Base-by-base conservation (phyloP, 2,888 invertebrate genomes). In the Diachrysia chrysitis region DNA sequence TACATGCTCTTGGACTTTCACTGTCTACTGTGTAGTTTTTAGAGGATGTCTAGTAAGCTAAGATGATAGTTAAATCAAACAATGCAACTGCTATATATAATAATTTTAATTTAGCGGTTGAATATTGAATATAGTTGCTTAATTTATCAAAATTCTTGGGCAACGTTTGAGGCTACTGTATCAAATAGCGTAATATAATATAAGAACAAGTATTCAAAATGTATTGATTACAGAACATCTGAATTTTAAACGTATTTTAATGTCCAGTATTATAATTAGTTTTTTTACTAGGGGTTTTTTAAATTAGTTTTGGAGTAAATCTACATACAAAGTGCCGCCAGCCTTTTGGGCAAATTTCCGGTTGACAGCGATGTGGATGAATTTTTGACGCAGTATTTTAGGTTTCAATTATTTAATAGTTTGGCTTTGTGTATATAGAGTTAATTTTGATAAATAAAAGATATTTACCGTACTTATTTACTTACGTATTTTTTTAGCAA, bases 1-100 rank as follows among this genome's bases (percentile, higher is more conserved):
- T 65, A 48, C 37, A 58, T 37, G 29, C 63, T 58, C 69, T 61
- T 74, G 58, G 58, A 79, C 81, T 81, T 81, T 81, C 81, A 73
- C 82, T 79, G 72, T n/a, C 42, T 42, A 16, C 42, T 42, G 42
- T 42, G n/a, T n/a, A 42, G 1, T 1, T 42, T 42, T 42, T 6
- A 42, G n/a, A n/a, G n/a, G n/a, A 42, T 42, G 42, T 1, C n/a
- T 42, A n/a, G n/a, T 6, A 42, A n/a, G 42, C 48, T 51, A 21
- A 12, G 48, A 12, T 51, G 19, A 51, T 21, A 19, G 48, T 51
- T n/a, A 4, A n/a, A n/a, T 42, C n/a, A n/a, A n/a, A n/a, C n/a
- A 42, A n/a, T 42, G n/a, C 4, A n/a, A 42, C 6, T 42, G 14
- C 2, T 37, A 32, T 37, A 32, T 32, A 9, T 14, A 37, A 12